A percentile compares a stretch with the other conserved stretches of the same genome.
Conservation (phyloP, 2,888 invertebrate species). For the Limnephilus marmoratus region DNA sequence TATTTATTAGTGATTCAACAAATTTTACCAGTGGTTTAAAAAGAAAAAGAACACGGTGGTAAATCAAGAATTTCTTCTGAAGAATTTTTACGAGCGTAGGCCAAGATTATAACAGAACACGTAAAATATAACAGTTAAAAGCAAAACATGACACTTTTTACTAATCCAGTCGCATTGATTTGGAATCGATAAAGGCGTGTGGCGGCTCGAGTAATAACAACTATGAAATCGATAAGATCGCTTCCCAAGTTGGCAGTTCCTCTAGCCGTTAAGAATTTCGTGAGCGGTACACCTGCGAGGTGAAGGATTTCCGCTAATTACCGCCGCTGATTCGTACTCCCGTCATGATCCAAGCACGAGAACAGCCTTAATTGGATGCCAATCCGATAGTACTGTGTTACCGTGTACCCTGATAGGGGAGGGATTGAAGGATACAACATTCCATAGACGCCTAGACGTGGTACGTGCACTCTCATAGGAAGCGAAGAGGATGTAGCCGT, state of each 20-base stretch:
- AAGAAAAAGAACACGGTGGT: not conserved
- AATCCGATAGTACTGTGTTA: slow-evolving; percentile 18
- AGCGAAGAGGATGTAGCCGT: not conserved
- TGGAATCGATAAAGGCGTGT: not conserved
- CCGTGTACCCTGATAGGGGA: not conserved
- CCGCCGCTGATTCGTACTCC: slow-evolving; percentile 47
- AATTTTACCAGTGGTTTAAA: not conserved
- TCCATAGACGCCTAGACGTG: not conserved
- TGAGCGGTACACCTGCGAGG: slow-evolving; percentile 26
- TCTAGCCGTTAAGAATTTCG: slow-evolving; percentile 20
- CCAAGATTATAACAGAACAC: not conserved
- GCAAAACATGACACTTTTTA: not conserved
- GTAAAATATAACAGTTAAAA: not conserved
- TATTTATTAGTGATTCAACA: not conserved
- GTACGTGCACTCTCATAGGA: not conserved
- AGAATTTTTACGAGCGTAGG: not conserved
- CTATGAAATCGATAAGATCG: not conserved
- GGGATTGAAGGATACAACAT: slow-evolving; percentile 21
- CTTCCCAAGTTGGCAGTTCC: not conserved
- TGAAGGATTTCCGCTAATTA: slow-evolving; percentile 60
- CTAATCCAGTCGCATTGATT: not conserved
- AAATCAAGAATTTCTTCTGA: not conserved
- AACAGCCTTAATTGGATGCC: slow-evolving; percentile 43
- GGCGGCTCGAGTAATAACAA: not conserved
- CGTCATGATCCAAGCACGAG: slow-evolving; percentile 40